phyloP scores from a whole-genome alignment of 2,797 vertebrate species.

The Chaunax sp. region DNA sequence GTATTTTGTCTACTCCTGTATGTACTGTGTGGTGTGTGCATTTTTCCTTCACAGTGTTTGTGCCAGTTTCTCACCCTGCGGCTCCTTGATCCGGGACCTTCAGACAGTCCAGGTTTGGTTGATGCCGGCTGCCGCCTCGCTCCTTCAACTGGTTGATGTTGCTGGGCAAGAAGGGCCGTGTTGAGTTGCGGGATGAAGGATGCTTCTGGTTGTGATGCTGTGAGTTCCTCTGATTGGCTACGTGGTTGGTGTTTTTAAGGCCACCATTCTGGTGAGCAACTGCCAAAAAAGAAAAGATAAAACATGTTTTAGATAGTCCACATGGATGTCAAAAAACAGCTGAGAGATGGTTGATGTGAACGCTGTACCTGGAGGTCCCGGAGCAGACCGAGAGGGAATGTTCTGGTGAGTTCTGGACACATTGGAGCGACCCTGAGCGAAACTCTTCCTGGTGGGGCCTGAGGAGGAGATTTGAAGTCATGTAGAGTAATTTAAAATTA shows the following conservation, averaged over 20 bases:
- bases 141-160: conserved; percentile 77
- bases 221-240: conserved; percentile 80
- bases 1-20: no score
- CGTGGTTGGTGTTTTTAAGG: conserved; percentile 81
- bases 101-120: conserved; percentile 92
- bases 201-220: conserved; percentile 81
- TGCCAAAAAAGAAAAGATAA: conserved; percentile 47
- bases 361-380: conserved; percentile 90
- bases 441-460: conserved; percentile 91
- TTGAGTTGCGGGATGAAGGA: conserved; percentile 57
- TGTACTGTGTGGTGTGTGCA: no score
- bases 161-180: conserved; percentile 87
- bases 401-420: conserved; percentile 79
- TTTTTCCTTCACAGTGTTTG: no score
- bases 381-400: conserved; percentile 89
- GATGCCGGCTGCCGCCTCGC: conserved; percentile 80
- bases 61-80: conserved; percentile 89
- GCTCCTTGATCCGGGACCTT: conserved; percentile 96
- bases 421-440: conserved; percentile 75
- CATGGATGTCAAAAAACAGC: neutral
- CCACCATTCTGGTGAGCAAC: conserved; percentile 92
- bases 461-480: conserved; percentile 27
- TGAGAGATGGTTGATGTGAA: neutral
- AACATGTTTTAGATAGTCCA: neutral
- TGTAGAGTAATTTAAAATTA: neutral